Evolutionary conservation across 2,888 invertebrate genomes (phyloP).

Genomic region (Agrochola macilenta): DNA sequence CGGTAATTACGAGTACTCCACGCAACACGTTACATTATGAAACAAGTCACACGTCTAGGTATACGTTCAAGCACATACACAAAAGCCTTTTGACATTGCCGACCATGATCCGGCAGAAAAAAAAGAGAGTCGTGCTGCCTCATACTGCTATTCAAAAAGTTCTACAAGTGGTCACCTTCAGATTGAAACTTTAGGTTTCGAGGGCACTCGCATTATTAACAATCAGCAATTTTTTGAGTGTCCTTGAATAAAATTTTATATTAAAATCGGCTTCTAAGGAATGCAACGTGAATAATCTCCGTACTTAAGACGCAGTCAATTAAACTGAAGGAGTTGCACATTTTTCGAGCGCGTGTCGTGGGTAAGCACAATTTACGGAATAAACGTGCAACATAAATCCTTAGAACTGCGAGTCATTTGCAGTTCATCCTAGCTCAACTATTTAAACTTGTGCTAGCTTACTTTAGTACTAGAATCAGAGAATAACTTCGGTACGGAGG

Average conservation of each 20-base stretch:
- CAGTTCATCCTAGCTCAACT: constrained; percentile 20
- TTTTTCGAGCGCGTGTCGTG: constrained; percentile 37
- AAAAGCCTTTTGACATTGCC: constrained; percentile 39
- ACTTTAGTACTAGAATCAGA: constrained; percentile 7
- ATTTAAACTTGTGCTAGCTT: constrained; percentile 15
- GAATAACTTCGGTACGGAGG: constrained; percentile 1
- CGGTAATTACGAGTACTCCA: constrained; percentile 55
- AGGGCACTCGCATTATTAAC: constrained; percentile 37
- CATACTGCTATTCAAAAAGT: constrained; percentile 40
- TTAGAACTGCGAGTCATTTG: constrained; percentile 31
- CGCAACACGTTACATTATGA: constrained; percentile 61
- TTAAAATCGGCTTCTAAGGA: constrained; percentile 18
- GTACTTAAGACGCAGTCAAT: constrained; percentile 34
- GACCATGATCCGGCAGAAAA: constrained; percentile 26
- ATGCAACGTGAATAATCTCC: constrained; percentile 38
- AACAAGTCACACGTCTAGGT: constrained; percentile 40
- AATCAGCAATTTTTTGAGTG: constrained; percentile 40
- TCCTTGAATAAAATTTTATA: constrained; percentile 12
- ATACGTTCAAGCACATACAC: constrained; percentile 23
- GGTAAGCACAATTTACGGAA: constrained; percentile 40
- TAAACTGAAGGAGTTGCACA: constrained; percentile 35
- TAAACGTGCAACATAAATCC: constrained; percentile 48
- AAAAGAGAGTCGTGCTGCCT: constrained; percentile 16
- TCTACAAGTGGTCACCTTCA: constrained; percentile 55
- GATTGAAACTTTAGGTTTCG: constrained; percentile 38